A percentile compares a stretch with the other conserved stretches of the same genome.
Evolutionary conservation across 2,797 vertebrate genomes (phyloP).

Genomic region (Cuniculus paca): DNA sequence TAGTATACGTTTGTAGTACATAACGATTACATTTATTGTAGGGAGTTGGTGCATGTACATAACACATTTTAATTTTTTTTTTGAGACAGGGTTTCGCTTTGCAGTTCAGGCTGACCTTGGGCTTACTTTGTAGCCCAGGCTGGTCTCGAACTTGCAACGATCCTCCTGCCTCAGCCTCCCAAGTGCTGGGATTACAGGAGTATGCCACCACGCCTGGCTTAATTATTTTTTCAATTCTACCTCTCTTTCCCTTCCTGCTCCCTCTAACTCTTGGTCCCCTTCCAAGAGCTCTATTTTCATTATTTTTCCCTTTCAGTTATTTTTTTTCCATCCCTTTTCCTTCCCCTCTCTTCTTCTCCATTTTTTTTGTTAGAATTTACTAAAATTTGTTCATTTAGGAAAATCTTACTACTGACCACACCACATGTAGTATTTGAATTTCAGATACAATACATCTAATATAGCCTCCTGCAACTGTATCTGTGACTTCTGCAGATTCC

Average conservation of each 20-base stretch:
- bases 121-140: too few relatives aligned
- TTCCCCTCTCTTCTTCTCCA: not conserved
- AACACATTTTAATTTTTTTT: not conserved
- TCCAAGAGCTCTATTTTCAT: not conserved
- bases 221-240: not conserved
- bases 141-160: too few relatives aligned
- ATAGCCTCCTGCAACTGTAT: not conserved
- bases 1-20: not conserved
- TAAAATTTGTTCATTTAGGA: conserved; percentile 11
- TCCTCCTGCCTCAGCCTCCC: too few relatives aligned
- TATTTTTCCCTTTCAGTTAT: not conserved
- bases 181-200: too few relatives aligned
- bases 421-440: not conserved
- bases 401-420: not conserved
- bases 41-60: not conserved
- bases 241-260: not conserved
- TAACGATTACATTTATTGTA: not conserved
- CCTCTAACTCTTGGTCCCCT: not conserved
- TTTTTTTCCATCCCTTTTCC: not conserved
- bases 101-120: too few relatives aligned
- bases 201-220: too few relatives aligned
- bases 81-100: too few relatives aligned
- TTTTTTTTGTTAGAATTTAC: not conserved
- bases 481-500: not conserved
- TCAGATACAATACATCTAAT: not conserved